Percentiles rank a stretch among this genome's conserved stretches.
These are phyloP conservation scores for Cladopsammia gracilis DNA, from an alignment of 64 coral and sea anemone genomes.

Conservation along the genomic window DNA sequence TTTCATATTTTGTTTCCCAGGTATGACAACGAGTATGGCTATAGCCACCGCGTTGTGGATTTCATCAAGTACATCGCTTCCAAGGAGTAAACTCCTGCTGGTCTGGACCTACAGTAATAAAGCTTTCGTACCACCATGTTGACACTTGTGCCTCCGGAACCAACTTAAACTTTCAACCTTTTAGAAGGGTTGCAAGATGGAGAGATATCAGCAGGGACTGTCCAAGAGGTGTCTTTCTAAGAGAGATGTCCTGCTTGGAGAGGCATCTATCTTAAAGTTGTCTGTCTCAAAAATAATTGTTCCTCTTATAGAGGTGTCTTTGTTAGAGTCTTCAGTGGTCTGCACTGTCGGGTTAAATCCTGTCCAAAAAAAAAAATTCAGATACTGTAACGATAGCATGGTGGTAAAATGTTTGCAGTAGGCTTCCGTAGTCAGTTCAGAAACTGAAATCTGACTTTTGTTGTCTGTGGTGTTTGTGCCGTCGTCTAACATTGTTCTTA, in stretches of 20 bases:
- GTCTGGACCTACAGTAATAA: too few relatives aligned
- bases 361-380: neutral
- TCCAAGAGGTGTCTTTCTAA: too few relatives aligned
- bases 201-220: too few relatives aligned
- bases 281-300: too few relatives aligned
- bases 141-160: too few relatives aligned
- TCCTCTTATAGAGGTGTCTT: neutral
- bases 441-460: neutral
- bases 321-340: neutral
- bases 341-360: too few relatives aligned
- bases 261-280: too few relatives aligned
- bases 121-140: too few relatives aligned
- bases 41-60: slow-evolving; percentile 96
- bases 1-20: slow-evolving; percentile 23
- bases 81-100: neutral
- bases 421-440: neutral
- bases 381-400: neutral
- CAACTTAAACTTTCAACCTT: too few relatives aligned
- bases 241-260: too few relatives aligned
- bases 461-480: neutral
- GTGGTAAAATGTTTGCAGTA: neutral
- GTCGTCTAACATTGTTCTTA: neutral
- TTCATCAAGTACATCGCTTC: slow-evolving; percentile 72
- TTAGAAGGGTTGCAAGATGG: too few relatives aligned
- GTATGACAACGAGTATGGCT: slow-evolving; percentile 99